These are phyloP conservation scores for Heloderma charlesbogerti DNA, from an alignment of 2,113 vertebrate species.

Conservation along the genomic window DNA sequence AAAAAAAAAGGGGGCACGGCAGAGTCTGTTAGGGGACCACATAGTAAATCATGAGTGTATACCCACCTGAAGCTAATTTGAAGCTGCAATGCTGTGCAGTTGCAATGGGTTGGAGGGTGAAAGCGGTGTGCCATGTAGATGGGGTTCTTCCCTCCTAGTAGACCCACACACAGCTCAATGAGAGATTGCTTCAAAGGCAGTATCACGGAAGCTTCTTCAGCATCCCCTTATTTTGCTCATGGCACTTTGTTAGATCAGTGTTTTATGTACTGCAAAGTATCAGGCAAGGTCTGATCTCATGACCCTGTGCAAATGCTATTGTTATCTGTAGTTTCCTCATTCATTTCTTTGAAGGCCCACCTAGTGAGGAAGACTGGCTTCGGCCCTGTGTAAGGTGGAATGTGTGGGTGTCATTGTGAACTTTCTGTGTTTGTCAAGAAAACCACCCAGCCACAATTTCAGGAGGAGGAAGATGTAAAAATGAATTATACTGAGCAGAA, in stretches of 20 bases:
- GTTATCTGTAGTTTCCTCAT: background rate
- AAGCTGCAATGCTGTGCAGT: no score
- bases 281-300: background rate
- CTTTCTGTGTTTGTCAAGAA: background rate
- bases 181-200: background rate
- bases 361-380: background rate
- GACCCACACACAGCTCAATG: background rate
- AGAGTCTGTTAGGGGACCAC: no score
- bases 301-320: background rate
- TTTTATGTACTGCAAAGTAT: background rate
- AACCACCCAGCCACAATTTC: background rate
- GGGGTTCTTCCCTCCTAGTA: no score
- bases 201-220: no score
- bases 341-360: background rate
- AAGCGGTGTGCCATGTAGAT: no score
- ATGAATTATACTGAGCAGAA: background rate
- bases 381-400: background rate
- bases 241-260: background rate
- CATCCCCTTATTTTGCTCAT: background rate
- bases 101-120: no score
- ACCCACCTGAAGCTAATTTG: no score
- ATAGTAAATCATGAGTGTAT: no score
- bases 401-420: background rate
- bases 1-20: no score
- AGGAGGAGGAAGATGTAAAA: background rate